Conservation (phyloP, 2,888 invertebrate genomes). For the Chalcis sispes region DNA sequence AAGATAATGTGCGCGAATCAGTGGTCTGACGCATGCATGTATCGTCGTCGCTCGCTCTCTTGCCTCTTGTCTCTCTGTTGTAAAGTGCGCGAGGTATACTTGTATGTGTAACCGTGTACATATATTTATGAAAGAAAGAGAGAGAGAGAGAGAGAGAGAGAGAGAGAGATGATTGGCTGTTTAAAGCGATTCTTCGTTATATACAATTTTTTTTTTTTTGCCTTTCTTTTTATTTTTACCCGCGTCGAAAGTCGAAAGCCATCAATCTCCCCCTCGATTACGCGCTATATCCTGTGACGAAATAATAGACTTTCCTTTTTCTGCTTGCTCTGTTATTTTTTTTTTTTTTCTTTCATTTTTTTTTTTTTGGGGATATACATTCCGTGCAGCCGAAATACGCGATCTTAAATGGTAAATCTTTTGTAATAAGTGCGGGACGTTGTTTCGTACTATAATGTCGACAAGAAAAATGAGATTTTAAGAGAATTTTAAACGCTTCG, state of each 20-base stretch:
- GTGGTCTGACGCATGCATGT: neutral
- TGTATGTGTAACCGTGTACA: neutral
- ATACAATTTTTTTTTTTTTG: no score
- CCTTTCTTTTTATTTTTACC: neutral
- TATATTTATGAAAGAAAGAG: neutral
- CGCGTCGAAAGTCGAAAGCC: constrained; percentile 22
- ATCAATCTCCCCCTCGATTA: constrained; percentile 52
- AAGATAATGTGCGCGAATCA: constrained; percentile 31
- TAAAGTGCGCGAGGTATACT: no score
- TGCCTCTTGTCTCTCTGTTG: no score
- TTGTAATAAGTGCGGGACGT: constrained; percentile 48
- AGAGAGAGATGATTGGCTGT: constrained; percentile 12
- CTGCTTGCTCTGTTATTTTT: neutral
- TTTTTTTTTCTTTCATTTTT: no score
- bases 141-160: no score
- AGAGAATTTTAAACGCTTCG: constrained; percentile 29
- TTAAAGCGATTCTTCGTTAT: constrained; percentile 8
- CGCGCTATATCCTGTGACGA: constrained; percentile 32
- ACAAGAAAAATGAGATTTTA: constrained; percentile 30
- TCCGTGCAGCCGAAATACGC: no score
- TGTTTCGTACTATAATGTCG: constrained; percentile 3
- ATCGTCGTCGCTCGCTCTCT: neutral
- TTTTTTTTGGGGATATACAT: neutral
- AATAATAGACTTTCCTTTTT: constrained; percentile 32
- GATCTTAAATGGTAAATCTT: neutral